Evolutionary conservation across 1,140 invertebrate genomes (phyloP).

Genomic region (Planococcus citri): DNA sequence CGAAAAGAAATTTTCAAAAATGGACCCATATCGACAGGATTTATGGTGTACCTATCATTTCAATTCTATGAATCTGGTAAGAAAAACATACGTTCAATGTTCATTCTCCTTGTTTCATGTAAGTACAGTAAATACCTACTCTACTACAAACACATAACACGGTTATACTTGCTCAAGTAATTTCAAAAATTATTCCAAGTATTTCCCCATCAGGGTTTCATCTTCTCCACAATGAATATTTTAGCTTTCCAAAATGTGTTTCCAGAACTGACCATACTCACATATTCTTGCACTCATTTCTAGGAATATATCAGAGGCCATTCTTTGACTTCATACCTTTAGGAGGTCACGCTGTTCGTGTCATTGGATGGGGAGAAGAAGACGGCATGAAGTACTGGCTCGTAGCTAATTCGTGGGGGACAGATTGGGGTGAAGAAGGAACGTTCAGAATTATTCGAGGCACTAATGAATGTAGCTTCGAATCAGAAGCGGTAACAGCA

Average conservation of each 20-base stretch:
- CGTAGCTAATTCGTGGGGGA: constrained; percentile 84
- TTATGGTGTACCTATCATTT: constrained; percentile 39
- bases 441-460: constrained; percentile 79
- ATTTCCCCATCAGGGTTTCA: too few species aligned
- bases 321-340: constrained; percentile 34
- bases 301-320: neutral
- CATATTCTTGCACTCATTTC: neutral
- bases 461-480: constrained; percentile 69
- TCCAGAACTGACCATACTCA: too few species aligned
- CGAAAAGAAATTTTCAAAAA: constrained; percentile 29
- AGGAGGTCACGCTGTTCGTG: constrained; percentile 79
- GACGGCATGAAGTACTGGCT: constrained; percentile 61
- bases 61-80: constrained; percentile 35
- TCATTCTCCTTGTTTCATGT: too few species aligned
- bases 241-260: too few species aligned
- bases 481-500: constrained; percentile 32
- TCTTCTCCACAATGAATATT: too few species aligned
- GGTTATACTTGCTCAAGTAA: too few species aligned
- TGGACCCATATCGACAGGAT: constrained; percentile 41
- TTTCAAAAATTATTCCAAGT: too few species aligned
- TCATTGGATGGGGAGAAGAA: constrained; percentile 57
- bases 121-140: too few species aligned
- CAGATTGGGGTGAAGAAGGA: constrained; percentile 72
- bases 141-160: too few species aligned
- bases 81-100: too few species aligned